Conservation (phyloP, 2,797 vertebrate species). For the Sitta carolinensis region DNA sequence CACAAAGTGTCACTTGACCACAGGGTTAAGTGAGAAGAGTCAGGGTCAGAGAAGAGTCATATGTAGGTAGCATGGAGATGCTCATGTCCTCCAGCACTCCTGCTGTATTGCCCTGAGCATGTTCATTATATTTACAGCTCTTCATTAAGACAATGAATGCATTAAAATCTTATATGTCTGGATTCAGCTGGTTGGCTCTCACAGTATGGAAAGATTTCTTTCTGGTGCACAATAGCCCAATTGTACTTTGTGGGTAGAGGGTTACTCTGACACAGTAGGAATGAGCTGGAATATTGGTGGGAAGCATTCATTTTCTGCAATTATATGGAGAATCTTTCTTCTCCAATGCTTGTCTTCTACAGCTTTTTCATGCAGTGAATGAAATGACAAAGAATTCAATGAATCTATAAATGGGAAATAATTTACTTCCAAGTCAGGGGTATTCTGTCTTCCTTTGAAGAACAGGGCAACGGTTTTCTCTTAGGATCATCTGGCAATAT, state of each 20-base stretch:
- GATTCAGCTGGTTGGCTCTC: not conserved
- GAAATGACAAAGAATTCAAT: not conserved
- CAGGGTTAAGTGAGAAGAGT: not conserved
- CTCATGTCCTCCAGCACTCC: not conserved
- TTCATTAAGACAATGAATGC: slow-evolving; percentile 1
- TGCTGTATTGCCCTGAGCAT: not conserved
- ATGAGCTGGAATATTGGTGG: not conserved
- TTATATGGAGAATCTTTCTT: not conserved
- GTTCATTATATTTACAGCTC: not conserved
- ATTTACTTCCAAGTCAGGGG: not conserved
- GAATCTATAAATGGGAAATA: not conserved
- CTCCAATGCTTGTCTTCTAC: not conserved
- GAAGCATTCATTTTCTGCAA: not conserved
- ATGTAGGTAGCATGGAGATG: not conserved
- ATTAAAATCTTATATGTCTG: slow-evolving; percentile 6
- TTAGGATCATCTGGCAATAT: not conserved
- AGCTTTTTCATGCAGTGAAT: not conserved
- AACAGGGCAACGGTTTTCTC: not conserved
- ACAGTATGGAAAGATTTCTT: not conserved
- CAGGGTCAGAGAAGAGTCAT: not conserved
- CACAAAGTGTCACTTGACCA: too few species aligned
- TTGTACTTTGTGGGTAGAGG: not conserved
- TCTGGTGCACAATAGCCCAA: not conserved
- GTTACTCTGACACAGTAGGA: not conserved
- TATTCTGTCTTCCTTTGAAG: not conserved